Evolutionary conservation across 1,140 invertebrate species (phyloP).

Genomic region (Coelopa frigida): DNA sequence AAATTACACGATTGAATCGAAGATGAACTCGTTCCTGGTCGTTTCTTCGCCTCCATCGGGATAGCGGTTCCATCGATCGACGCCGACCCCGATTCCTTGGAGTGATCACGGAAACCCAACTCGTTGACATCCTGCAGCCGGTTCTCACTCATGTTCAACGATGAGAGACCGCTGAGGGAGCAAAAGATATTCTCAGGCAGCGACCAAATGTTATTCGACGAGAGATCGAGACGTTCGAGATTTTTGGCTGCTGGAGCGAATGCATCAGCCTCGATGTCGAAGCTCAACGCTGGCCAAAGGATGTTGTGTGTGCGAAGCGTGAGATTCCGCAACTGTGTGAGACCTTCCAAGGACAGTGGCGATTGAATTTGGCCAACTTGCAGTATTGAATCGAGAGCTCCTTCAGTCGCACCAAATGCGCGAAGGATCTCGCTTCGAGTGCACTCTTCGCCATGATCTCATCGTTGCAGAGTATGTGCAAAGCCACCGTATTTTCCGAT

Average conservation of each 20-base stretch:
- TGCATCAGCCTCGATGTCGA: conserved; percentile 67
- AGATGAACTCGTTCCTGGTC: neutral
- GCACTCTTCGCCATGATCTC: conserved; percentile 64
- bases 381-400: conserved; percentile 77
- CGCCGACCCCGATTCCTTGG: conserved; percentile 31
- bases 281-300: conserved; percentile 65
- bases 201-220: conserved; percentile 81
- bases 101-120: conserved; percentile 63
- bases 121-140: conserved; percentile 75
- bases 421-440: conserved; percentile 68
- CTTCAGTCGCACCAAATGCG: conserved; percentile 67
- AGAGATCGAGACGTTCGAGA: conserved; percentile 75
- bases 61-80: neutral
- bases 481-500: conserved; percentile 70
- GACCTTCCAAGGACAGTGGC: conserved; percentile 63
- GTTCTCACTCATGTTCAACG: conserved; percentile 76
- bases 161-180: conserved; percentile 65
- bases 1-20: conserved; percentile 62
- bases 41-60: neutral
- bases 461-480: conserved; percentile 71
- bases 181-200: conserved; percentile 81
- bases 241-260: conserved; percentile 64
- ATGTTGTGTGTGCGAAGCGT: conserved; percentile 73
- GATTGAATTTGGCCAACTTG: conserved; percentile 71
- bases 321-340: conserved; percentile 69